Evolutionary conservation across 2,113 vertebrate species (phyloP), one percentile per base, ranked within the genome.

Genomic region (Halcyon malimbica): DNA sequence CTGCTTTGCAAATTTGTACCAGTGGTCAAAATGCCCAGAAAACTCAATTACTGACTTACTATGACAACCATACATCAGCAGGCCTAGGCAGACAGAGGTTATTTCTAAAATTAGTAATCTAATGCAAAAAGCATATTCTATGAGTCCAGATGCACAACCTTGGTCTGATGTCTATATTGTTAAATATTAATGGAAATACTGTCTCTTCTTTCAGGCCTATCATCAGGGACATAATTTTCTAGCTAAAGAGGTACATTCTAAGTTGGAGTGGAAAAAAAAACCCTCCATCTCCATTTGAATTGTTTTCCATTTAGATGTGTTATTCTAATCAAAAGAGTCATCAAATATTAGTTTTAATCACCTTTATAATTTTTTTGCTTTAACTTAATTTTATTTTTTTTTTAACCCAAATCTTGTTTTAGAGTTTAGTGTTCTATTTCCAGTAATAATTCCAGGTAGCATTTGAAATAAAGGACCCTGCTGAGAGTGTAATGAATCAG

Each of bases 401-500:
- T 96, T 94, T 90, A 84, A 95, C 93, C 80, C 69, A 95, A 93
- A 97, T 91, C 83, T 96, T 51, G 82, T 81, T 96, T 97, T 86
- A 79, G 78, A 51, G 74, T 88, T 97, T 81, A 62, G 76, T 76
- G 63, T 89, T 92, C 79, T 93, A 42, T 75, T 85, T 90, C 85
- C 81, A 90, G 83, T 33, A 79, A 68, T 94, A 95, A 97, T 97
- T 96, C 93, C 96, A 97, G 95, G 98, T 96, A 96, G 95, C 80
- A 96, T 97, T 96, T 42, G 78, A 96, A 97, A 96, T 87, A 97
- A 96, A 94, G 89, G 82, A 68, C 74, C 95, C 97, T 46, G 73
- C 91, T 87, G 95, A 89, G 97, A 96, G 70, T 88, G 95, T 97
- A 97, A 98, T 96, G 97, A 98, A 98, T 98, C 97, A 97, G 97